Conservation (phyloP, 2,797 vertebrate species). For the Erithacus rubecula region DNA sequence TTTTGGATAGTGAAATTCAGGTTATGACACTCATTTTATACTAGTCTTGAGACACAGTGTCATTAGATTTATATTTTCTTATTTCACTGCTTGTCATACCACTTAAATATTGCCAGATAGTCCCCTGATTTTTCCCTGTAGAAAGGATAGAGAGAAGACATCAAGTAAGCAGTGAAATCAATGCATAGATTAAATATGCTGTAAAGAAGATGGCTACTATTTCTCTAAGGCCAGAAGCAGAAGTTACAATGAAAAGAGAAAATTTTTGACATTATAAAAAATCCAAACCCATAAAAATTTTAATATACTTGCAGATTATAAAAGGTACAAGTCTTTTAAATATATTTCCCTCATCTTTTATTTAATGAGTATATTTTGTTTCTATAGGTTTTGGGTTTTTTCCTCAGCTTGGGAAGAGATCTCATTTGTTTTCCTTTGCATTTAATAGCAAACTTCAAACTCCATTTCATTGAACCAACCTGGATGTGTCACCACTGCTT, state of each 20-base stretch:
- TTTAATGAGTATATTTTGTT: background rate
- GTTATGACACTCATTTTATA: background rate
- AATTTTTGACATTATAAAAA: background rate
- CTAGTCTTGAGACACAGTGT: accelerated
- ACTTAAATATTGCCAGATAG: background rate
- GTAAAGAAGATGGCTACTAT: background rate
- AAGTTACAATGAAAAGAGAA: background rate
- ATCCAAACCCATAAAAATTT: background rate
- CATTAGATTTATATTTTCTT: background rate
- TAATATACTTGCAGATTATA: background rate
- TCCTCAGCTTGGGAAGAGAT: background rate
- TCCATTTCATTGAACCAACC: background rate
- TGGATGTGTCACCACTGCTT: accelerated
- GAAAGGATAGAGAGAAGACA: background rate
- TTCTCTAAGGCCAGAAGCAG: background rate
- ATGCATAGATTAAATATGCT: background rate
- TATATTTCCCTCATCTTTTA: background rate
- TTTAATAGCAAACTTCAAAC: background rate
- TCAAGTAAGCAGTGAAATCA: background rate
- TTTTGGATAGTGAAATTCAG: background rate
- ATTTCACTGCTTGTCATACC: background rate
- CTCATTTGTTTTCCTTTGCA: background rate
- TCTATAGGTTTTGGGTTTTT: background rate
- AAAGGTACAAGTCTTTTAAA: background rate
- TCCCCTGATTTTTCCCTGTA: background rate